Evolutionary conservation across 2,888 invertebrate genomes (phyloP), one percentile per base, ranked within the genome.

Genomic region (Hirudinaria manillensis): DNA sequence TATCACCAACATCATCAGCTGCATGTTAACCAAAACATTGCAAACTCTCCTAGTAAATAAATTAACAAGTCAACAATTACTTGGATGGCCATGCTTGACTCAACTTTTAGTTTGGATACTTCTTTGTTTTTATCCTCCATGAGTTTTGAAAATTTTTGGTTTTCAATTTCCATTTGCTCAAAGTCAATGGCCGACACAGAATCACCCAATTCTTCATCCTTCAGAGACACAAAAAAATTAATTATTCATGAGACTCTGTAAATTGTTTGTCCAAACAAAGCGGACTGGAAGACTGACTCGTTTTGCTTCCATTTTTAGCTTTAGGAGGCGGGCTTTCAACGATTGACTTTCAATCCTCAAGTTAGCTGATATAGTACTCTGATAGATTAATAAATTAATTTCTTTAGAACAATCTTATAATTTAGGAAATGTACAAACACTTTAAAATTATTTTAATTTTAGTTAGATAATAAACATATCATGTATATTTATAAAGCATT

Each of bases 181-280:
- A 68, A 68, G 21, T 68, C 68, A 36, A 34, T 36, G 29, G 68
- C 32, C 7, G 68, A 34, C 21, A 34, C 32, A n/a, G 68, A 68
- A 10, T 68, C 68, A 10, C 68, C 68, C 29, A 68, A n/a, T 36
- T 68, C 68, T 36, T 68, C 34, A 29, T 32, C 32, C 68, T 68
- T n/a, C 36, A 1, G 19, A 45, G n/a, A n/a, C n/a, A n/a, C 16
- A 10, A 45, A 3, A 45, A 45, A 45, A 45, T 6, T 45, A 45
- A 45, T 45, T 45, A 45, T 45, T 45, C 3, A 45, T 16, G 3
- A 45, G 1, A 45, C 16, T 45, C 13, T 7, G 10, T 16, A 45
- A 6, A 45, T 45, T 45, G 10, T 6, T 45, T 45, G 16, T 45
- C 45, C 45, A 45, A 45, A 10, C 45, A 45, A 45, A 1, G 13